Conservation (phyloP, 2,888 invertebrate species). For the Punctoribates punctum region DNA sequence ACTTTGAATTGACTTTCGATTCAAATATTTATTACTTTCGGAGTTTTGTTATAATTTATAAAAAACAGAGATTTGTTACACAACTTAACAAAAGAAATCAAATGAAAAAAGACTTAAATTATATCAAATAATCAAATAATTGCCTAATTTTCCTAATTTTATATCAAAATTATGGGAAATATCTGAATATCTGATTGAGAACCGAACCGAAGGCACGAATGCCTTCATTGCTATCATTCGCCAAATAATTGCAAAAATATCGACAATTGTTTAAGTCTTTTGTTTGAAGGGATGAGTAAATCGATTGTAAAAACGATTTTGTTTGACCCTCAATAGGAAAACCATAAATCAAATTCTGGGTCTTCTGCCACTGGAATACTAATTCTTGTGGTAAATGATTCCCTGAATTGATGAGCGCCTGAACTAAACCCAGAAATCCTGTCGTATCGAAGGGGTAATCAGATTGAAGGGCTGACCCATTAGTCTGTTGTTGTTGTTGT, state of each 20-base stretch:
- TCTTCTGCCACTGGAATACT: not conserved
- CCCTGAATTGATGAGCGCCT: not conserved
- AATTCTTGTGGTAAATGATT: constrained; percentile 23
- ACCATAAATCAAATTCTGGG: not conserved
- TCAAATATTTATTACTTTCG: no score
- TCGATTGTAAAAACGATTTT: not conserved
- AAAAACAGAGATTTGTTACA: no score
- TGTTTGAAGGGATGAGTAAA: not conserved
- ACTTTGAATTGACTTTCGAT: no score
- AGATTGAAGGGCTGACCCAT: not conserved
- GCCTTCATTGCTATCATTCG: not conserved
- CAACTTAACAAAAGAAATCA: no score
- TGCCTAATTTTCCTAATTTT: not conserved
- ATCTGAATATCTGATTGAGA: not conserved
- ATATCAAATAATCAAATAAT: not conserved
- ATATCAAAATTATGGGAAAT: constrained; percentile 1
- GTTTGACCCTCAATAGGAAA: not conserved
- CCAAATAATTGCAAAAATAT: not conserved
- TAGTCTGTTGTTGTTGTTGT: not conserved
- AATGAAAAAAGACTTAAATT: no score
- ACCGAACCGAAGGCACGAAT: not conserved
- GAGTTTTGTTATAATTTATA: no score
- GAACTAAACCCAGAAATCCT: not conserved
- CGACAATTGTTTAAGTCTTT: constrained; percentile 1
- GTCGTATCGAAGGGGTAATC: not conserved